These are phyloP conservation scores for Eufriesea mexicana DNA, from an alignment of 1,140 invertebrate species.

Conservation along the genomic window DNA sequence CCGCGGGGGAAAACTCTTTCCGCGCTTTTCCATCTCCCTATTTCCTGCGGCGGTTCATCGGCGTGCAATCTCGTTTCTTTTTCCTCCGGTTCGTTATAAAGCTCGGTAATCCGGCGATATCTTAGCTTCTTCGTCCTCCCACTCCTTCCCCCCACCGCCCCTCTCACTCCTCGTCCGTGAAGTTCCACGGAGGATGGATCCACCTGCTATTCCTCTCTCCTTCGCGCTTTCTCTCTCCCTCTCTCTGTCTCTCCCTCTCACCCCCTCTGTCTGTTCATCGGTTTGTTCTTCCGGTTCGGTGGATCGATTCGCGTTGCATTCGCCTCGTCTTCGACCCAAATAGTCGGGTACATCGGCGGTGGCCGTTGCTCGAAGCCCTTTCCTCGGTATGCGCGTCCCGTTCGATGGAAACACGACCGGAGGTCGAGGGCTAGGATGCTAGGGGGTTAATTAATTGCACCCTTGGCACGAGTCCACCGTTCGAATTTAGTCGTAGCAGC, in stretches of 20 bases:
- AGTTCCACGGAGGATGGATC: neutral
- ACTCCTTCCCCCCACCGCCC: neutral
- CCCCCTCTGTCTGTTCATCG: neutral
- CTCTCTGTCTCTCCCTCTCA: neutral
- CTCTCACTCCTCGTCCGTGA: neutral
- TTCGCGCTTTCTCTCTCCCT: neutral
- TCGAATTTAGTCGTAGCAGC: constrained; percentile 59
- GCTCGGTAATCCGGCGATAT: constrained; percentile 54
- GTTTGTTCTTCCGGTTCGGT: constrained; percentile 34
- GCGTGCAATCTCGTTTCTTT: constrained; percentile 42
- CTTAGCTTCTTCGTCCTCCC: constrained; percentile 17
- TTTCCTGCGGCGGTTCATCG: constrained; percentile 44
- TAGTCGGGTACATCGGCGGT: constrained; percentile 40
- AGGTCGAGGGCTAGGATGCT: constrained; percentile 3
- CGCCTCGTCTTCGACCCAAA: constrained; percentile 47
- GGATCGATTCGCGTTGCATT: constrained; percentile 41
- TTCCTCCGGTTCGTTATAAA: constrained; percentile 23
- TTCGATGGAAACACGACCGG: constrained; percentile 19
- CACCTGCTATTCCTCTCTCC: neutral
- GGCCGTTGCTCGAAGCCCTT: constrained; percentile 31
- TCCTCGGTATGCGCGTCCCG: constrained; percentile 10
- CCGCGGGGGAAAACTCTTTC: constrained; percentile 15
- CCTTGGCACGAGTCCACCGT: constrained; percentile 66
- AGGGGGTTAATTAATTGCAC: constrained; percentile 67
- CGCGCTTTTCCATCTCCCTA: constrained; percentile 39